phyloP scores from a whole-genome alignment of 2,888 invertebrate genomes.

The Lithophane leautieri region DNA sequence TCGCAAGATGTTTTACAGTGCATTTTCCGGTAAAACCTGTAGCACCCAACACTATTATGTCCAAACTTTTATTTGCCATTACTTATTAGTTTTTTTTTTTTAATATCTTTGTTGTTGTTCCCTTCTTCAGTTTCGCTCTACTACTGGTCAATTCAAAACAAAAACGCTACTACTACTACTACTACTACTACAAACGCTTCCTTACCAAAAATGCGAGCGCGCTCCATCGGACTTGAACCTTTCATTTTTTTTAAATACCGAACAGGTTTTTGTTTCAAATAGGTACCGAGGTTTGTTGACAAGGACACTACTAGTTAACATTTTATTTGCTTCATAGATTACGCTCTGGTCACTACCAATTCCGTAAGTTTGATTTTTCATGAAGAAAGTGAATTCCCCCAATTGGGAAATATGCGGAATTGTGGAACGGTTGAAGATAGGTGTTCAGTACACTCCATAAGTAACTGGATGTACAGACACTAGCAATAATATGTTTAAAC shows the following conservation, averaged over 20 bases:
- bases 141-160: conserved; percentile 14
- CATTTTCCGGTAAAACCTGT: conserved; percentile 75
- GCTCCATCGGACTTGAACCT: background rate
- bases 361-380: background rate
- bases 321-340: too few relatives aligned
- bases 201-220: background rate
- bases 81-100: background rate
- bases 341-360: background rate
- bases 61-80: conserved; percentile 60
- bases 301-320: background rate
- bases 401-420: background rate
- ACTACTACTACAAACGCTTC: conserved; percentile 7
- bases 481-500: too few relatives aligned
- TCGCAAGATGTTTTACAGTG: conserved; percentile 65
- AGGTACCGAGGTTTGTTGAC: background rate
- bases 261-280: conserved; percentile 11
- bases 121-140: background rate
- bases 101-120: background rate
- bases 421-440: background rate
- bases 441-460: too few relatives aligned
- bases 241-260: background rate
- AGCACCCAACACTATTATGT: conserved; percentile 75
- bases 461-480: too few relatives aligned
- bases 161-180: too few relatives aligned
- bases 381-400: background rate